These are phyloP conservation scores for Schizotus pectinicornis DNA, from an alignment of 2,888 invertebrate species.

Conservation along the genomic window DNA sequence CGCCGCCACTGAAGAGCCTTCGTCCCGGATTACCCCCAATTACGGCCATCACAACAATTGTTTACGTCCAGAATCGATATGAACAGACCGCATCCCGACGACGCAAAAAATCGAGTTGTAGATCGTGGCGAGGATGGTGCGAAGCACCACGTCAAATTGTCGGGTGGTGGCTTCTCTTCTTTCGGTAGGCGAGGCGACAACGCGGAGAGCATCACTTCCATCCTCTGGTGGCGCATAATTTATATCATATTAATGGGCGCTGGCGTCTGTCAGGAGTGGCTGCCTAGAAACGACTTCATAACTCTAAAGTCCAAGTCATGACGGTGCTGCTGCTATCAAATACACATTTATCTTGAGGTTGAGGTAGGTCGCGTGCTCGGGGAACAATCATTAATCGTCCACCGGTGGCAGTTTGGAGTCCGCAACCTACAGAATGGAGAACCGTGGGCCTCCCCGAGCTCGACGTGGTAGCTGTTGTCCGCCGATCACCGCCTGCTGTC, in stretches of 20 bases:
- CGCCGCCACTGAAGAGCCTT: no score
- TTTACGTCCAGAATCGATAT: no score
- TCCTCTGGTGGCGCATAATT: slow-evolving; percentile 31
- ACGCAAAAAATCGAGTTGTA: no score
- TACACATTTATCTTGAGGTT: slow-evolving; percentile 48
- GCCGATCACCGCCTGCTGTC: slow-evolving; percentile 33
- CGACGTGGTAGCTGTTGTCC: slow-evolving; percentile 35
- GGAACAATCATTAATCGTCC: slow-evolving; percentile 47
- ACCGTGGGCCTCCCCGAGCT: slow-evolving; percentile 20
- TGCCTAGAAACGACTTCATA: slow-evolving; percentile 43
- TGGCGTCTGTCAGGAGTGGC: slow-evolving; percentile 40
- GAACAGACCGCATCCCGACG: no score
- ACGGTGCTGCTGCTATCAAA: slow-evolving; percentile 43
- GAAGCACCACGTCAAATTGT: no score
- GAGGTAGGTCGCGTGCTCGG: slow-evolving; percentile 48
- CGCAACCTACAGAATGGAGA: slow-evolving; percentile 20
- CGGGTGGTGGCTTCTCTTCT: no score
- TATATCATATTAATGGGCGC: slow-evolving; percentile 39
- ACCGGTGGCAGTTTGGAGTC: slow-evolving; percentile 34
- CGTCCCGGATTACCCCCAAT: no score
- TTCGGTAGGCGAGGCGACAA: no score
- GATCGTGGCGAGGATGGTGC: no score
- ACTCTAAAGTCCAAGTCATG: slow-evolving; percentile 46
- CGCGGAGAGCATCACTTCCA: no score
- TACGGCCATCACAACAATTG: no score